Evolutionary conservation across 1,140 invertebrate species (phyloP).

Genomic region (Drosophila nannoptera): DNA sequence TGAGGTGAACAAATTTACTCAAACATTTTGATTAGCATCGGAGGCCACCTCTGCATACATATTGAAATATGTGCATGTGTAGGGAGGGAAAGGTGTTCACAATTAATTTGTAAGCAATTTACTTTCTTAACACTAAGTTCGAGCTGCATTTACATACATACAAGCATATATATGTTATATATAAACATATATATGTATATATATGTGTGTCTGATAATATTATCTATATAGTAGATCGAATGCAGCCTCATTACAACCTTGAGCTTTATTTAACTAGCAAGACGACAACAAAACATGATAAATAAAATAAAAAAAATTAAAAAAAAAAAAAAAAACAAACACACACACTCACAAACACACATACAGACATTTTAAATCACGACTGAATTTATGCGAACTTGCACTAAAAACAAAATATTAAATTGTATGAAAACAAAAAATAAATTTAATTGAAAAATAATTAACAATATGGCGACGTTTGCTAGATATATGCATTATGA

Average conservation of each 20-base stretch:
- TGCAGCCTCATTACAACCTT: conserved; percentile 45
- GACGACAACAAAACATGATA: conserved; percentile 11
- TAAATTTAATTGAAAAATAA: conserved; percentile 7
- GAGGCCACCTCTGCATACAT: conserved; percentile 1
- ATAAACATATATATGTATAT: conserved; percentile 37
- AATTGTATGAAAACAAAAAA: conserved; percentile 17
- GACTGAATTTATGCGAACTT: conserved; percentile 75
- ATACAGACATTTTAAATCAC: conserved; percentile 62
- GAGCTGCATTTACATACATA: no score
- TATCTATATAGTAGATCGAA: conserved; percentile 13
- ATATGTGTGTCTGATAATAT: conserved; percentile 5
- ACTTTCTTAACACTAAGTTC: conserved; percentile 34
- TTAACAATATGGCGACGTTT: conserved; percentile 56
- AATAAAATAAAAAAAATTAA: background rate
- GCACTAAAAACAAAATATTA: conserved; percentile 53
- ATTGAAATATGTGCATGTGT: no score
- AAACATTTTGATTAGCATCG: background rate
- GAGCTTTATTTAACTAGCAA: conserved; percentile 65
- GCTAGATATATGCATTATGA: conserved; percentile 50
- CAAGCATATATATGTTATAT: background rate
- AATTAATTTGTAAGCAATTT: conserved; percentile 46
- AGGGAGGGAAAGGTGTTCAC: conserved; percentile 8
- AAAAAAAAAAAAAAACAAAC: conserved; percentile 20
- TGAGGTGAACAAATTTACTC: no score
- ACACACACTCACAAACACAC: conserved; percentile 20